Evolutionary conservation across 2,797 vertebrate species (phyloP).

Genomic region (Argyrosomus regius): DNA sequence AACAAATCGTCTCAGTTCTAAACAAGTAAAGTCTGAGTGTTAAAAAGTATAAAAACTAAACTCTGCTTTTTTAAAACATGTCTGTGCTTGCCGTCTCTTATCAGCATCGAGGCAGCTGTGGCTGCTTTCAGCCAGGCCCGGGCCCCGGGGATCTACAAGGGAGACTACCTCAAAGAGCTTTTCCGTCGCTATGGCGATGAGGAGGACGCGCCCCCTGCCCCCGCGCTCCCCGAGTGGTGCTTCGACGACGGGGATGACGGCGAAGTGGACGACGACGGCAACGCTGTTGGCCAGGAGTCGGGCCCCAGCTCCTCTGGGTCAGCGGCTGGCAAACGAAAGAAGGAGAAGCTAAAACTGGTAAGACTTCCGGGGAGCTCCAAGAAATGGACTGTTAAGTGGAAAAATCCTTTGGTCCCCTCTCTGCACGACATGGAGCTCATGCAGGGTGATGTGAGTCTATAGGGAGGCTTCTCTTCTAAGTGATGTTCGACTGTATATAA

Average conservation of each 20-base stretch:
- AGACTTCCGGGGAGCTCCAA: slow-evolving; percentile 59
- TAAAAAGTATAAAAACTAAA: not conserved
- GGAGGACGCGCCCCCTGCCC: slow-evolving; percentile 92
- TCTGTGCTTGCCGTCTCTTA: slow-evolving; percentile 34
- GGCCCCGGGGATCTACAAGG: slow-evolving; percentile 98
- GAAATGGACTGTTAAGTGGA: slow-evolving; percentile 62
- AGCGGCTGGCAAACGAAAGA: slow-evolving; percentile 90
- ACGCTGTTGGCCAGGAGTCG: slow-evolving; percentile 88
- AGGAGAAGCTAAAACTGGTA: slow-evolving; percentile 95
- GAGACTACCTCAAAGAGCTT: slow-evolving; percentile 97
- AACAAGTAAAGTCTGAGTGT: not conserved
- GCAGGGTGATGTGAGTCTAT: slow-evolving; percentile 25
- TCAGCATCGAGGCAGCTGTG: slow-evolving; percentile 95
- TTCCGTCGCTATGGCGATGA: slow-evolving; percentile 96
- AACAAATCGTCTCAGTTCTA: not conserved
- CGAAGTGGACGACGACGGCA: slow-evolving; percentile 90
- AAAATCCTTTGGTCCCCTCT: not conserved
- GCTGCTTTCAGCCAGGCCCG: slow-evolving; percentile 93
- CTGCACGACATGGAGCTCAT: slow-evolving; percentile 29
- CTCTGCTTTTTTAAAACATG: not conserved
- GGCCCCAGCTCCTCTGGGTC: slow-evolving; percentile 94
- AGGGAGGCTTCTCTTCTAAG: slow-evolving; percentile 15
- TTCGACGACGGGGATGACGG: slow-evolving; percentile 90
- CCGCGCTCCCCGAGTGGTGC: slow-evolving; percentile 96
- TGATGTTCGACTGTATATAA: slow-evolving; percentile 18